phyloP scores from a whole-genome alignment of 2,797 vertebrate species.

The Alectoris magna region DNA sequence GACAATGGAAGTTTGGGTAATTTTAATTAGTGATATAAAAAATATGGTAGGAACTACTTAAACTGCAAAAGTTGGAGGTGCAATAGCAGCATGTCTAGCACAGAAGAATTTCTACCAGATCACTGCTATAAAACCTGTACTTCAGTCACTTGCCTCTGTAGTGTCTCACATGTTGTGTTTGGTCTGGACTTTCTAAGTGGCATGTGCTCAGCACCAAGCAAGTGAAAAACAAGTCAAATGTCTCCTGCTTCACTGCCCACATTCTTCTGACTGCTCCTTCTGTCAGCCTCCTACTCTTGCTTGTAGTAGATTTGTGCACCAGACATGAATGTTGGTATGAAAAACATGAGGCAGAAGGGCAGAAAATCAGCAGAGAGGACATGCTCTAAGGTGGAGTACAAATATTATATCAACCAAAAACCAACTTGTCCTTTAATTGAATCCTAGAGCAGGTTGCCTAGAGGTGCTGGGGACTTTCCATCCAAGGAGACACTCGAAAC shows the following conservation, averaged over 20 bases:
- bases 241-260: neutral
- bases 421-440: neutral
- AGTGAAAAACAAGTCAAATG: neutral
- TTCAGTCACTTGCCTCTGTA: neutral
- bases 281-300: neutral
- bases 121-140: neutral
- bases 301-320: neutral
- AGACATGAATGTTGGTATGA: neutral
- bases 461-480: neutral
- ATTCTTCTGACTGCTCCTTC: slow-evolving; percentile 12
- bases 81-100: neutral
- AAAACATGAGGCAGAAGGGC: neutral
- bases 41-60: neutral
- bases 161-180: neutral
- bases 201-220: neutral
- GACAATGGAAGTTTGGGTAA: neutral
- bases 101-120: neutral
- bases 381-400: neutral
- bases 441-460: neutral
- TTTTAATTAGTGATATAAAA: slow-evolving; percentile 18
- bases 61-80: neutral
- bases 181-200: neutral
- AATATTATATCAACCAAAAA: neutral
- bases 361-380: neutral
- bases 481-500: neutral